Evolutionary conservation across 2,797 vertebrate species (phyloP), one percentile per base, ranked within the genome.

Genomic region (Anisognathus igniventris): DNA sequence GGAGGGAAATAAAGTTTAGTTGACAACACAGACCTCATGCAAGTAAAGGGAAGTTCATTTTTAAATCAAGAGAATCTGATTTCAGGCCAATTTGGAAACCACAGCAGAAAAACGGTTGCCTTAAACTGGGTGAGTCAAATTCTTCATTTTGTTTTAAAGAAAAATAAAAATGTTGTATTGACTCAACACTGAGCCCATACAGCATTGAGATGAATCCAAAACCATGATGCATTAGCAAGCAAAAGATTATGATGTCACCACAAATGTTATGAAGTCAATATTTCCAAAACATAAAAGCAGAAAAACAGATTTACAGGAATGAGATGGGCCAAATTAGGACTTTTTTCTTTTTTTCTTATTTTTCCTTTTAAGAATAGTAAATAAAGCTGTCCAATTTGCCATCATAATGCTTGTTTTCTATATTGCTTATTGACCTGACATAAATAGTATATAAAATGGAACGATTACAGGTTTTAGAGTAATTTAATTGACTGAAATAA

Each of bases 221-320:
- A 82, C 54, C 88, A 73, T 24, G 93, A 95, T 96, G 88, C 77
- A 80, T 76, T 90, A 96, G 88, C 94, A 96, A 97, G 94, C 90
- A 97, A 94, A 96, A 92, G 76, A 64, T 96, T 83, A 93, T 89
- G 90, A 96, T 88, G 62, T 95, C 92, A 97, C 91, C 80, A 95
- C 96, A 92, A 89, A 93, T 83, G 58, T 91, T 70, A 93, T 62
- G 74, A 92, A 93, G 53, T 88, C 67, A 96, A 85, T 92, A 67
- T 75, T 94, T 78, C 51, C 72, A 92, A 95, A 95, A 79, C 65
- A 70, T 48, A 75, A 68, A 92, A 89, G 39, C 66, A 96, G 78
- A 97, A 96, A 95, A 94, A 93, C 61, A 83, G 56, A 81, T 86
- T 95, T 92, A 75, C 65, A 93, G 89, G 82, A 72, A 75, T 57